Evolutionary conservation across 2,797 vertebrate species (phyloP), one percentile per base, ranked within the genome.

Genomic region (Amblyopsis hoosieri): DNA sequence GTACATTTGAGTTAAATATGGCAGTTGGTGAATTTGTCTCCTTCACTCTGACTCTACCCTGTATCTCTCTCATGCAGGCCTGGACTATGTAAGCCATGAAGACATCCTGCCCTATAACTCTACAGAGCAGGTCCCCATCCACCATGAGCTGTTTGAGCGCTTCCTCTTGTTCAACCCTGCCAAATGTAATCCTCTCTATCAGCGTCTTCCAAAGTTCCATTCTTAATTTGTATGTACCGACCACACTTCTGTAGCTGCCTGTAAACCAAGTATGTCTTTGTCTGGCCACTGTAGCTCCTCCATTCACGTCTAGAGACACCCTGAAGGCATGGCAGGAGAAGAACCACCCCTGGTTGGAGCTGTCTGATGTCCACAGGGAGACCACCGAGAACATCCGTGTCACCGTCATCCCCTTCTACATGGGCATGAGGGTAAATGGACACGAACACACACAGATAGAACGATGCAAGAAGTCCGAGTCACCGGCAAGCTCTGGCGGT

Each of bases 41-140:
- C 6, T 50, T 33, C 47, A 29, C 19, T 48, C 9, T 50, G 3
- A 47, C 10, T 12, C 4, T n/a, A 15, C 3, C 49, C 48, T 75
- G 23, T 19, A 13, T 31, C 2, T 58, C 15, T 55, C 77, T 6
- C 71, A 55, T 74, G 74, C 81, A 97, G 97, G 97, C 80, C 90
- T 99, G 85, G 97, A 99, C 84, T 99, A 99, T 6, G 97, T 99
- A 78, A 98, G 97, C 86, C 97, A 99, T 57, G 97, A 99, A 86
- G 97, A 99, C 86, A 97, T 99, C 84, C 93, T 99, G 65, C 97
- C 97, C n/a, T 99, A 99, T 65, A 96, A 94, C 78, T 98, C 97
- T 3, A 86, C 96, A 0, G 97, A 99, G 85, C 96, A 98, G 85
- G 84, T 94, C 74, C 97, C 97, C 74, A 99, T 99, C 86, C 97